A percentile compares a stretch with the other conserved stretches of the same genome.
Evolutionary conservation across 2,888 invertebrate species (phyloP).

Genomic region (Nycteola revayana): DNA sequence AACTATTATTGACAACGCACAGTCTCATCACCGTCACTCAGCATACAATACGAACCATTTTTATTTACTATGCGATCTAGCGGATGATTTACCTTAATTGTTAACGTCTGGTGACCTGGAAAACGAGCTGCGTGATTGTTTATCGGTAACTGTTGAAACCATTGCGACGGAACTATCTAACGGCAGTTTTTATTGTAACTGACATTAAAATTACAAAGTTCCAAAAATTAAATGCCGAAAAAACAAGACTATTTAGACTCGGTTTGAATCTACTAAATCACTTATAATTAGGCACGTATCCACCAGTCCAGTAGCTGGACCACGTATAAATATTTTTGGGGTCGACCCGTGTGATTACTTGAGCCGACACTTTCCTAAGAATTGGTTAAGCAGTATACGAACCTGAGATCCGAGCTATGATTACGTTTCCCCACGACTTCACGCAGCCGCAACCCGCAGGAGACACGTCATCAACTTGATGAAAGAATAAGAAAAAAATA

Average conservation of each 20-base stretch:
- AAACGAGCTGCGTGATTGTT: neutral
- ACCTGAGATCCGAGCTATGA: slow-evolving; percentile 29
- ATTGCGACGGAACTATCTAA: neutral
- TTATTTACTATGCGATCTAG: neutral
- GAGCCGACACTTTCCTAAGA: slow-evolving; percentile 35
- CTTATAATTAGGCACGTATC: too few relatives aligned
- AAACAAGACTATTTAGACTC: too few relatives aligned
- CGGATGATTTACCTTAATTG: slow-evolving; percentile 4
- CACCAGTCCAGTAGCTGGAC: neutral
- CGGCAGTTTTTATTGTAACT: slow-evolving; percentile 1
- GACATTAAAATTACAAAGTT: too few relatives aligned
- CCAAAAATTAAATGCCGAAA: too few relatives aligned
- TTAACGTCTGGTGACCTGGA: neutral
- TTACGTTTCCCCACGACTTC: slow-evolving; percentile 24
- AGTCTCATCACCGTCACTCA: too few relatives aligned
- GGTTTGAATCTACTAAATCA: too few relatives aligned
- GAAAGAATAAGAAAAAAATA: slow-evolving; percentile 17
- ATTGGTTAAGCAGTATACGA: slow-evolving; percentile 21
- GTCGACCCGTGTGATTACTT: slow-evolving; percentile 34
- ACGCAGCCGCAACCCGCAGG: slow-evolving; percentile 4
- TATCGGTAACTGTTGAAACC: neutral
- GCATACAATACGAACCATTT: too few relatives aligned
- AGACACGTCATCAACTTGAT: slow-evolving; percentile 34
- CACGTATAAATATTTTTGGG: neutral
- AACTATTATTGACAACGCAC: slow-evolving; percentile 43